phyloP scores from a whole-genome alignment of 2,797 vertebrate genomes.

The Pogoniulus pusillus region DNA sequence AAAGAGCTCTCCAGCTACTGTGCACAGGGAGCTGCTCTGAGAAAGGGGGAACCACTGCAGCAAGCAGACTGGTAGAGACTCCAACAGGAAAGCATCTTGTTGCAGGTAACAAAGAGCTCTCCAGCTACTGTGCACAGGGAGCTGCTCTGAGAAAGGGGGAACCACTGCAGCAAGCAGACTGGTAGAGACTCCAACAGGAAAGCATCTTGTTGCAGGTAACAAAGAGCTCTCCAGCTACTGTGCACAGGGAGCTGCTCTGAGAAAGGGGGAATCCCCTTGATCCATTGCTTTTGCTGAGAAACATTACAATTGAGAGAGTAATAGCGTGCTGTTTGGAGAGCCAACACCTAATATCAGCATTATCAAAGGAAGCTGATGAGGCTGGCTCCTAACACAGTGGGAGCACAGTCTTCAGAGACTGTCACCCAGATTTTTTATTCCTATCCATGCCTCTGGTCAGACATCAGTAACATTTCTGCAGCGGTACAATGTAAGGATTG shows the following conservation, averaged over 20 bases:
- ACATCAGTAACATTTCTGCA: not conserved
- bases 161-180: not conserved
- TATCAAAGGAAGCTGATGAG: not conserved
- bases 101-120: not conserved
- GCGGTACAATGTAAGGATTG: not conserved
- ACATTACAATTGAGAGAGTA: not conserved
- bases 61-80: not conserved
- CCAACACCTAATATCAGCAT: not conserved
- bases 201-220: not conserved
- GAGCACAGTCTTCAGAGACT: not conserved
- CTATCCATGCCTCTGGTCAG: not conserved
- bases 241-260: not conserved
- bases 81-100: not conserved
- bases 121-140: not conserved
- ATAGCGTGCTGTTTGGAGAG: not conserved
- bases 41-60: conserved; percentile 20
- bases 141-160: not conserved
- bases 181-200: not conserved
- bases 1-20: not conserved
- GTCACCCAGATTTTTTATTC: not conserved
- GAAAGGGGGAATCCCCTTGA: conserved; percentile 1
- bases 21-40: not conserved
- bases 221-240: not conserved
- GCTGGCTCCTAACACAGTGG: not conserved
- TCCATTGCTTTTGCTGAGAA: not conserved